A percentile compares a stretch with the other conserved stretches of the same genome.
Conservation (phyloP, 2,888 invertebrate genomes). For the Caenorhabditis sp. region DNA sequence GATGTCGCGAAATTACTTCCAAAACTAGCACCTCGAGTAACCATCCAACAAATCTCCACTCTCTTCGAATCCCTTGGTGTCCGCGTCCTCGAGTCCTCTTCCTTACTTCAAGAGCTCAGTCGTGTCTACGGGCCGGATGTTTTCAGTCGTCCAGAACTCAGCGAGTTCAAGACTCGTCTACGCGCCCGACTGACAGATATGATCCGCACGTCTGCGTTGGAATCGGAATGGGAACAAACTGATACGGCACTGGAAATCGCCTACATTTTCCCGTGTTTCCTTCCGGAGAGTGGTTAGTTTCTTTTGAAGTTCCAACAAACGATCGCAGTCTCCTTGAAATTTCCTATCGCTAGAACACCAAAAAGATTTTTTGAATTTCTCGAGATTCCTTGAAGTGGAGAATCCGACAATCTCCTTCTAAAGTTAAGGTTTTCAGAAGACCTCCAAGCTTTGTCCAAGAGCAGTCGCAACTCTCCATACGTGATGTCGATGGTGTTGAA, state of each 20-base stretch:
- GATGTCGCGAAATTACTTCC: conserved; percentile 21
- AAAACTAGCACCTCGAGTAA: conserved; percentile 1
- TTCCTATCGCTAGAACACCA: neutral
- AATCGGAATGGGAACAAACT: conserved; percentile 17
- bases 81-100: conserved; percentile 29
- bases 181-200: conserved; percentile 14
- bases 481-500: conserved; percentile 25
- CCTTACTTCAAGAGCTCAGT: conserved; percentile 36
- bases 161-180: conserved; percentile 22
- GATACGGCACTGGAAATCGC: conserved; percentile 49
- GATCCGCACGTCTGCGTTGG: conserved; percentile 10
- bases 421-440: conserved; percentile 25
- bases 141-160: conserved; percentile 8
- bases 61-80: conserved; percentile 26
- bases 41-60: conserved; percentile 2
- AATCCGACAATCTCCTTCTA: too few relatives aligned
- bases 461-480: conserved; percentile 25
- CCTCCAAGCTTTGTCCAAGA: conserved; percentile 27
- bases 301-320: too few relatives aligned
- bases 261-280: conserved; percentile 35
- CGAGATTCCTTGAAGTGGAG: too few relatives aligned
- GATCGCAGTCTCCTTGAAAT: too few relatives aligned
- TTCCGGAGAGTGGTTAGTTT: conserved; percentile 37
- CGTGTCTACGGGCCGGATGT: conserved; percentile 24
- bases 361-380: too few relatives aligned